Evolutionary conservation across 2,113 vertebrate genomes (phyloP).

Genomic region (Melanerpes aurifrons): DNA sequence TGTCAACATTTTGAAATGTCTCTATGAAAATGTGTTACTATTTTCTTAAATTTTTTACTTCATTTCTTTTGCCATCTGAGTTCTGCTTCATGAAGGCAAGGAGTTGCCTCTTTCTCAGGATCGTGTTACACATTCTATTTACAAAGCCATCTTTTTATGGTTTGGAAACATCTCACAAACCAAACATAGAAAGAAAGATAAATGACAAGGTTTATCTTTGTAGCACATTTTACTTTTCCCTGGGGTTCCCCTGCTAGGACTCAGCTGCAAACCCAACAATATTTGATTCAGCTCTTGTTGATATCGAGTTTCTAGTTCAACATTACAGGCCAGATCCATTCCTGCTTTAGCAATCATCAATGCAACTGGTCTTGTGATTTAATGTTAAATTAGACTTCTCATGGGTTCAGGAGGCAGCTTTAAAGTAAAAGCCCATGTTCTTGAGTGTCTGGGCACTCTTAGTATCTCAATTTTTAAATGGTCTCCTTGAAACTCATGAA

Average conservation of each 20-base stretch:
- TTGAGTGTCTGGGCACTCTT: not conserved
- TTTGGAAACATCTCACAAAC: not conserved
- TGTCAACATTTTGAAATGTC: slow-evolving; percentile 54
- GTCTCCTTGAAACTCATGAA: not conserved
- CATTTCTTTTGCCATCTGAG: not conserved
- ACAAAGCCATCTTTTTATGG: not conserved
- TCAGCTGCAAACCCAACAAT: not conserved
- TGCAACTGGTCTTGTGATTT: not conserved
- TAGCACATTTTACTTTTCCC: not conserved
- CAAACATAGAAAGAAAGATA: not conserved
- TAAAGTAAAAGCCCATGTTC: not conserved
- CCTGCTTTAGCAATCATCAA: not conserved
- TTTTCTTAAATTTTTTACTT: slow-evolving; percentile 28
- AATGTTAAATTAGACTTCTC: not conserved
- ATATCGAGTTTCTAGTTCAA: not conserved
- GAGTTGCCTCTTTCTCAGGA: not conserved
- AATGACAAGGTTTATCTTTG: not conserved
- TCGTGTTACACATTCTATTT: not conserved
- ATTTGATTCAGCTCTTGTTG: not conserved
- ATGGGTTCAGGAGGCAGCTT: not conserved
- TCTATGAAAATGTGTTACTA: slow-evolving; percentile 26
- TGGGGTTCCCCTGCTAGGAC: not conserved
- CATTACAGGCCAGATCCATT: not conserved
- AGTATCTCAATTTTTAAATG: not conserved
- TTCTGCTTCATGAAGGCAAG: not conserved